phyloP scores from a whole-genome alignment of 64 coral and sea anemone species.

The Pocillopora damicornis region DNA sequence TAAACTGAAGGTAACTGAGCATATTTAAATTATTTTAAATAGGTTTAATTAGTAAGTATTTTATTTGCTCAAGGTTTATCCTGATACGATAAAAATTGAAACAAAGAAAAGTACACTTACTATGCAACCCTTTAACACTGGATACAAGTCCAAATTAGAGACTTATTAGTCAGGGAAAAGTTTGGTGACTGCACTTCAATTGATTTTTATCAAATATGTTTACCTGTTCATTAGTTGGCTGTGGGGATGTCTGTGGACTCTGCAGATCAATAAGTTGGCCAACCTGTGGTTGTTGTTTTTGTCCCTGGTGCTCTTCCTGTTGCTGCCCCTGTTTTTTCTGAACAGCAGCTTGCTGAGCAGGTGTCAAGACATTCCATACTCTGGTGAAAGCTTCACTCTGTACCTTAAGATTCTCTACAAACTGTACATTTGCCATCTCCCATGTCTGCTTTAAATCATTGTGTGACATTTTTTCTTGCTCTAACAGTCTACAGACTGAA shows the following conservation, averaged over 20 bases:
- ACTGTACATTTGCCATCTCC: slow-evolving; percentile 97
- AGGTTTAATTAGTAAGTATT: too few species aligned
- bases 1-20: too few species aligned
- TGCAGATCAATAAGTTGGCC: slow-evolving; percentile 33
- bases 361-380: slow-evolving; percentile 76
- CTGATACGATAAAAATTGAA: too few species aligned
- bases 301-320: not conserved
- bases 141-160: too few species aligned
- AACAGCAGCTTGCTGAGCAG: slow-evolving; percentile 61
- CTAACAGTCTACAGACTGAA: slow-evolving; percentile 50
- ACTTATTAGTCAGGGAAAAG: too few species aligned
- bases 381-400: slow-evolving; percentile 52
- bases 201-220: too few species aligned
- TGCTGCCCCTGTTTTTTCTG: slow-evolving; percentile 34
- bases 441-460: slow-evolving; percentile 90
- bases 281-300: not conserved
- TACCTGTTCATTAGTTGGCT: slow-evolving; percentile 20
- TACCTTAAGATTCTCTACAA: slow-evolving; percentile 64
- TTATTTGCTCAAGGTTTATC: too few species aligned
- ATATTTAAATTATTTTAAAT: too few species aligned
- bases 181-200: too few species aligned
- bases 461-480: slow-evolving; percentile 91
- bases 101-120: too few species aligned
- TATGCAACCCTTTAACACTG: too few species aligned
- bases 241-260: slow-evolving; percentile 17